Base-by-base conservation (phyloP, 2,797 vertebrate genomes). In the Cossypha niveicapilla region DNA sequence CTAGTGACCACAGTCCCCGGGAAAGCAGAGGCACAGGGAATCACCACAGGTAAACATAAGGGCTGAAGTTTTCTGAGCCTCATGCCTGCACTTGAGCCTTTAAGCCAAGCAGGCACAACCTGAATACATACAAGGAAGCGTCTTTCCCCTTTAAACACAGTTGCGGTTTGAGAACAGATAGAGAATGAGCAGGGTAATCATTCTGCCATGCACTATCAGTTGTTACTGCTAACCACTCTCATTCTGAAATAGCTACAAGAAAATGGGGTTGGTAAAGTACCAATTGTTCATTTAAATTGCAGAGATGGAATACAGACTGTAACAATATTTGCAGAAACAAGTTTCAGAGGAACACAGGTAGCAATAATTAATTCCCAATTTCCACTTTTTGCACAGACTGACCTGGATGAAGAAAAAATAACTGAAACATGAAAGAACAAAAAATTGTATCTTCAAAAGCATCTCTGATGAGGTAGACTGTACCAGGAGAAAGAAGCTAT, bases 311-410 rank as follows among this genome's bases (percentile, higher is more conserved):
- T 88, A 66, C 90, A 93, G 80, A 53, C 63, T 86, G 68, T 75
- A 90, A 91, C 66, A 94, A 60, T 86, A 48, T 89, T 97, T 97
- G 65, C 54, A 92, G 77, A 94, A 95, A 84, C 35, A 90, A 83
- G 65, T 82, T 95, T 96, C 94, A 86, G 90, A 94, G 72, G 48
- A 83, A 67, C 80, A 86, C 61, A 88, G 71, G 87, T 91, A 77
- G 62, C 83, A 89, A 60, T 87, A 96, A 96, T 95, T 96, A 96
- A 94, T 96, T 95, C 72, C 80, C 75, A 89, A 45, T 92, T 96
- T 92, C 60, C 2, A 41, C 68, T 62, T 80, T 84, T 92, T 74
- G 57, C 3, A 0, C 45, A 57, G 66, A 70, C 35, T 71, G 63
- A 90, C 79, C 68, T 80, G 67, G 61, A 90, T 72, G 73, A 92